These are phyloP conservation scores for Nymphalis c-album DNA, from an alignment of 2,888 invertebrate species.

Conservation along the genomic window DNA sequence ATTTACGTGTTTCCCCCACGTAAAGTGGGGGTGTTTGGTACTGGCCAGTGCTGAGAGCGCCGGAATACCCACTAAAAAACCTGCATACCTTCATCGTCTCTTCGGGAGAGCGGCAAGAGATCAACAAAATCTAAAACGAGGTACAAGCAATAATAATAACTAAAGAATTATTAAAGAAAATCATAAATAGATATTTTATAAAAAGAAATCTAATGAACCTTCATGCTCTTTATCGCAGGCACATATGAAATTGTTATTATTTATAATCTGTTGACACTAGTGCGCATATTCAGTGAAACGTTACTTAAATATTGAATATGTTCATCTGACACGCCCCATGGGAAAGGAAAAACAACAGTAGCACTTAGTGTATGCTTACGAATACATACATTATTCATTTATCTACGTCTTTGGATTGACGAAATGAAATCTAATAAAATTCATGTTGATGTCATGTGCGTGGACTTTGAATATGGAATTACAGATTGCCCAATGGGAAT, in stretches of 20 bases:
- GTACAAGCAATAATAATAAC: too few relatives aligned
- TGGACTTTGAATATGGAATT: background rate
- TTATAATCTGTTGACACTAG: conserved; percentile 18
- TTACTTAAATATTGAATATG: conserved; percentile 37
- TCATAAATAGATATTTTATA: too few relatives aligned
- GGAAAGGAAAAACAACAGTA: conserved; percentile 58
- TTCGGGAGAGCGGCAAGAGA: too few relatives aligned
- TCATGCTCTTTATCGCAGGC: background rate
- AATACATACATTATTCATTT: conserved; percentile 62
- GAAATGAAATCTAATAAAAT: background rate
- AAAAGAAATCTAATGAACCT: too few relatives aligned
- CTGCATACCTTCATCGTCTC: too few relatives aligned
- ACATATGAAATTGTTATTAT: conserved; percentile 1
- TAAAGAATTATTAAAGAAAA: too few relatives aligned
- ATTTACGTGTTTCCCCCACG: too few relatives aligned
- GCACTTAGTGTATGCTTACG: conserved; percentile 61
- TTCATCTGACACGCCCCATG: conserved; percentile 49
- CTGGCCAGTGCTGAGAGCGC: too few relatives aligned
- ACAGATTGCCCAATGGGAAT: too few relatives aligned
- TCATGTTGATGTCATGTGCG: background rate
- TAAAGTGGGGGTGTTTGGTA: too few relatives aligned
- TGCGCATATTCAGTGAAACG: conserved; percentile 34
- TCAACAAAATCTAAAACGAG: too few relatives aligned
- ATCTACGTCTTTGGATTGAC: conserved; percentile 34
- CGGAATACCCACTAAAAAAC: too few relatives aligned